Percentiles rank a stretch among this genome's conserved stretches.
phyloP scores from a whole-genome alignment of 1,140 invertebrate genomes.

The Pogonognathellus flavescens region DNA sequence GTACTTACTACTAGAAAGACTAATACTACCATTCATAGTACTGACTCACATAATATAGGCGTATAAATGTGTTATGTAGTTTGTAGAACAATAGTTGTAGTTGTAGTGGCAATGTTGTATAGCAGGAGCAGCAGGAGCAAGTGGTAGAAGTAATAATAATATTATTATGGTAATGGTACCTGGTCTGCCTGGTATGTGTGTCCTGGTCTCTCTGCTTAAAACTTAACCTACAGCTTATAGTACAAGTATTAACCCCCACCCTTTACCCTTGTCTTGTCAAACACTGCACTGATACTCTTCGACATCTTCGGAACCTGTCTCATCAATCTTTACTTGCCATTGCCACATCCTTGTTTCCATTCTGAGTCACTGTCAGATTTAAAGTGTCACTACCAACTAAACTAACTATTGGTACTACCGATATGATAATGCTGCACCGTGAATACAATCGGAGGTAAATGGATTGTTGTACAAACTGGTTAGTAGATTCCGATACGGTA shows the following conservation, averaged over 20 bases:
- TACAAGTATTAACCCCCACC: background rate
- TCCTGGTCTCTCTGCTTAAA: slow-evolving; percentile 12
- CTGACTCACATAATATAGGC: background rate
- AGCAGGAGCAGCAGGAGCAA: background rate
- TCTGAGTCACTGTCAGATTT: background rate
- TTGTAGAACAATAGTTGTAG: background rate
- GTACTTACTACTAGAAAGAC: too few relatives aligned
- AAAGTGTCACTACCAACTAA: background rate
- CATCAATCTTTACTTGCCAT: slow-evolving; percentile 12
- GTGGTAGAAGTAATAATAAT: background rate
- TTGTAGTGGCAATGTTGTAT: background rate
- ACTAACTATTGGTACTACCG: background rate
- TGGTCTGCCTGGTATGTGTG: background rate
- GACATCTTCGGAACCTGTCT: background rate
- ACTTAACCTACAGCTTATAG: background rate
- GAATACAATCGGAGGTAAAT: too few relatives aligned
- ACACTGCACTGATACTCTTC: background rate
- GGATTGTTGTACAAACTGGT: too few relatives aligned
- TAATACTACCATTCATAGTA: too few relatives aligned
- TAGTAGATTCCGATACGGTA: too few relatives aligned
- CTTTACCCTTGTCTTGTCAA: slow-evolving; percentile 46
- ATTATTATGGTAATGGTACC: background rate
- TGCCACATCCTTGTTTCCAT: slow-evolving; percentile 30
- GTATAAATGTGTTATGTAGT: background rate
- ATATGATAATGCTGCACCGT: too few relatives aligned